These are phyloP conservation scores for Microctonus aethiopoides DNA, from an alignment of 2,888 invertebrate species.

Conservation along the genomic window DNA sequence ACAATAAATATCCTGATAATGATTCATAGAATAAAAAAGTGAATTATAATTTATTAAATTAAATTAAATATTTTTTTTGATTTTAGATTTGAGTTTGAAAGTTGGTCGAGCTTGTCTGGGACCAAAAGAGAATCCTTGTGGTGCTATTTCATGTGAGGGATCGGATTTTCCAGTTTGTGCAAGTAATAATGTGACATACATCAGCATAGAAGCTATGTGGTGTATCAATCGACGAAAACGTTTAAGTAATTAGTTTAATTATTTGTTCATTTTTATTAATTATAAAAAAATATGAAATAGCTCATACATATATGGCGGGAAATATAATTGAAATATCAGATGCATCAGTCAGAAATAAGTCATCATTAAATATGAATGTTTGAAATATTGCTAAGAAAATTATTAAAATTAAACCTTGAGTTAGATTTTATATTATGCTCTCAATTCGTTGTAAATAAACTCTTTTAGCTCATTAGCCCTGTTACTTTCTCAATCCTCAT, in stretches of 20 bases:
- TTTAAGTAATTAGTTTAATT: not conserved
- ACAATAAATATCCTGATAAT: too few relatives aligned
- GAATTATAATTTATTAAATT: too few relatives aligned
- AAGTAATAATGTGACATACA: constrained; percentile 50
- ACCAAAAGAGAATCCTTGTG: constrained; percentile 50
- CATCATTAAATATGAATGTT: not conserved
- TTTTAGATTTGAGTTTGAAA: constrained; percentile 45
- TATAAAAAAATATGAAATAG: too few relatives aligned
- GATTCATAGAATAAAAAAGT: too few relatives aligned
- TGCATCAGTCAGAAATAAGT: too few relatives aligned
- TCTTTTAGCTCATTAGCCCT: constrained; percentile 31
- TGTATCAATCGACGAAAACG: constrained; percentile 36
- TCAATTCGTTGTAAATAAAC: constrained; percentile 18
- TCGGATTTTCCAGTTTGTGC: constrained; percentile 53
- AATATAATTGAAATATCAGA: too few relatives aligned
- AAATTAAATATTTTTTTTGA: constrained; percentile 16
- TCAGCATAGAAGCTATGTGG: constrained; percentile 53
- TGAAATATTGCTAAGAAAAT: not conserved
- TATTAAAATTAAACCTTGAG: constrained; percentile 28
- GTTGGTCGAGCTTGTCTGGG: constrained; percentile 47
- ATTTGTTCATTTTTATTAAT: too few relatives aligned
- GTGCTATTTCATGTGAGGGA: constrained; percentile 34
- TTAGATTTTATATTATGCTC: constrained; percentile 25
- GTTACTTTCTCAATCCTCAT: constrained; percentile 31
- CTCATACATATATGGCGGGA: too few relatives aligned